phyloP scores from a whole-genome alignment of 92 coral and sea anemone genomes.

The Phenganax marumi region DNA sequence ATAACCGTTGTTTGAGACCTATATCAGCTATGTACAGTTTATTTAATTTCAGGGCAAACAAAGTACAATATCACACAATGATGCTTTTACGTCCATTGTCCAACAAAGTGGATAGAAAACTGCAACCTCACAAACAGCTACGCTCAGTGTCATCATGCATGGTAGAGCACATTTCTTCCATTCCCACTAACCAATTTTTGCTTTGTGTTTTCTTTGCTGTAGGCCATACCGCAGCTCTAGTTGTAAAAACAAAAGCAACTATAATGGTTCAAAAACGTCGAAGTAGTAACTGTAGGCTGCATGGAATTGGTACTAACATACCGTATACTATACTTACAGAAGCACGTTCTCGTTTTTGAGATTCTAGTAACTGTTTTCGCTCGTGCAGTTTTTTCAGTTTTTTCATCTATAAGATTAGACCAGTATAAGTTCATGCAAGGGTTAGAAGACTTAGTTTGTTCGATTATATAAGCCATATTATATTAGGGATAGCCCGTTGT shows the following conservation, averaged over 20 bases:
- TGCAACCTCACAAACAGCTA: too few relatives aligned
- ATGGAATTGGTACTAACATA: too few relatives aligned
- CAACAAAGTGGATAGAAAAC: too few relatives aligned
- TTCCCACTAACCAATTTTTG: slow-evolving; percentile 13
- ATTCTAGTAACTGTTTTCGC: slow-evolving; percentile 4
- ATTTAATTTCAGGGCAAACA: background rate
- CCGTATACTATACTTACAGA: slow-evolving; percentile 1
- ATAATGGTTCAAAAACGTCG: background rate
- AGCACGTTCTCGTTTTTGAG: slow-evolving; percentile 4
- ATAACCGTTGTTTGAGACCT: too few relatives aligned
- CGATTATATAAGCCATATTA: background rate
- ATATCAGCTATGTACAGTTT: too few relatives aligned
- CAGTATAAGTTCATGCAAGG: background rate
- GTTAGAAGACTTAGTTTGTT: background rate
- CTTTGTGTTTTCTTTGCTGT: background rate
- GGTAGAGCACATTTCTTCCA: too few relatives aligned
- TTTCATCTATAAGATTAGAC: slow-evolving; percentile 7
- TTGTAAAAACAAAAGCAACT: background rate
- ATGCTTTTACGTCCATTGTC: too few relatives aligned
- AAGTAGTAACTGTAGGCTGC: background rate
- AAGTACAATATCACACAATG: too few relatives aligned
- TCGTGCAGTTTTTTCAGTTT: slow-evolving; percentile 19
- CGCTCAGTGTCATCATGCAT: too few relatives aligned
- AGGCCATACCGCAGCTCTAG: slow-evolving; percentile 7
- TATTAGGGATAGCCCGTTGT: too few relatives aligned